phyloP scores from a whole-genome alignment of 1,140 invertebrate genomes.

The Subanguina moxae region DNA sequence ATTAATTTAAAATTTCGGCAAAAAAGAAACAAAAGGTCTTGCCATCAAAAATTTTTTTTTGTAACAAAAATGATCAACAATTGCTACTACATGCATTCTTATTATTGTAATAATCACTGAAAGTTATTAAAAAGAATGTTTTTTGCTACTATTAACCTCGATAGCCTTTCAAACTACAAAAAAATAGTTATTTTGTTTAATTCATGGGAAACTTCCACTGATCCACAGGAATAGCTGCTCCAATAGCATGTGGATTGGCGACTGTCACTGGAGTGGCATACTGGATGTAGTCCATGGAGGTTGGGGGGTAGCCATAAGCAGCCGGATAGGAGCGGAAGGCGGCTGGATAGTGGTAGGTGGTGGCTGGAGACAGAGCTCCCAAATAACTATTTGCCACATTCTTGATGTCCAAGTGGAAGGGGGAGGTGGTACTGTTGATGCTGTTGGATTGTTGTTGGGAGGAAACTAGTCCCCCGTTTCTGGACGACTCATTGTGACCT shows the following conservation, averaged over 20 bases:
- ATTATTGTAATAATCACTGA: background rate
- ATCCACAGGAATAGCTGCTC: conserved; percentile 1
- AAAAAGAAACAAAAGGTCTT: no score
- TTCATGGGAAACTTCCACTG: conserved; percentile 8
- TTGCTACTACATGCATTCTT: background rate
- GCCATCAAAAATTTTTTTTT: no score
- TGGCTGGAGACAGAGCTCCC: background rate
- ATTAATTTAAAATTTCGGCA: no score
- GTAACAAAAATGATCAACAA: no score
- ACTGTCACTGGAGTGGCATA: background rate
- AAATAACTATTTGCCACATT: conserved; percentile 6
- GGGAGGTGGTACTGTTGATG: background rate
- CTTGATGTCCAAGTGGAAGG: conserved; percentile 1
- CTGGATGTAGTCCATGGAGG: conserved; percentile 8
- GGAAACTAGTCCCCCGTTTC: background rate
- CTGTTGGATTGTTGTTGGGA: background rate
- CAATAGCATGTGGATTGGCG: background rate
- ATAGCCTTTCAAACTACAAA: no score
- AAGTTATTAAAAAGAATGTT: background rate
- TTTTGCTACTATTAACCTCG: background rate
- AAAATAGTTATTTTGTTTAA: background rate
- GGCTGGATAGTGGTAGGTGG: background rate
- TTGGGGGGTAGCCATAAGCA: conserved; percentile 11
- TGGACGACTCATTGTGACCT: background rate
- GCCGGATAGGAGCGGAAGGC: conserved; percentile 2